A percentile compares a stretch with the other conserved stretches of the same genome.
Conservation (phyloP, 2,888 invertebrate species). For the Congeria kusceri region DNA sequence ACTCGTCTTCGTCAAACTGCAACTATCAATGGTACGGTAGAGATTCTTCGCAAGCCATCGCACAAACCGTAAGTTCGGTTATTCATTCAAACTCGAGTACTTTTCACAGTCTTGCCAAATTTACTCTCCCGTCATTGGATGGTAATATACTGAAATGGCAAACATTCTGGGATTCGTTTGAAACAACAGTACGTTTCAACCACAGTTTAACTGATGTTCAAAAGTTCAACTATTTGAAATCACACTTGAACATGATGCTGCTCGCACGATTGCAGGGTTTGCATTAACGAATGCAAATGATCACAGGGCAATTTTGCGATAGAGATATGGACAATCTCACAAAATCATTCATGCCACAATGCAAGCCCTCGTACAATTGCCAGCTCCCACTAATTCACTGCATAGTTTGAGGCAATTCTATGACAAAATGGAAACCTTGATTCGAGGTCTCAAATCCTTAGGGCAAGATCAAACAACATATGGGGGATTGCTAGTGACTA, state of each 20-base stretch:
- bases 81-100: no score
- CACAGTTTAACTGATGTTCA: constrained; percentile 21
- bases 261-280: constrained; percentile 20
- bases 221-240: constrained; percentile 30
- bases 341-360: constrained; percentile 27
- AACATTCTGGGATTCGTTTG: constrained; percentile 45
- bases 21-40: no score
- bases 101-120: constrained; percentile 1
- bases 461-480: constrained; percentile 21
- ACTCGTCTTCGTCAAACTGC: no score
- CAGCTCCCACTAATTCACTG: constrained; percentile 15
- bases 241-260: constrained; percentile 18
- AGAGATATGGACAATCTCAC: constrained; percentile 17
- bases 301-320: constrained; percentile 11
- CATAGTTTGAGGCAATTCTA: constrained; percentile 10
- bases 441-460: constrained; percentile 19
- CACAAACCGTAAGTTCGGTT: no score
- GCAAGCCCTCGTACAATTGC: constrained; percentile 23
- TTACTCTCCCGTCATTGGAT: constrained; percentile 1
- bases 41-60: no score
- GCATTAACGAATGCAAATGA: constrained; percentile 33
- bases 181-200: constrained; percentile 22
- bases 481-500: constrained; percentile 16
- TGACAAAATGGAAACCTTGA: constrained; percentile 21
- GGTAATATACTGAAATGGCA: constrained; percentile 26